These are phyloP conservation scores for Myzus persicae DNA, from an alignment of 1,140 invertebrate genomes.

Conservation along the genomic window DNA sequence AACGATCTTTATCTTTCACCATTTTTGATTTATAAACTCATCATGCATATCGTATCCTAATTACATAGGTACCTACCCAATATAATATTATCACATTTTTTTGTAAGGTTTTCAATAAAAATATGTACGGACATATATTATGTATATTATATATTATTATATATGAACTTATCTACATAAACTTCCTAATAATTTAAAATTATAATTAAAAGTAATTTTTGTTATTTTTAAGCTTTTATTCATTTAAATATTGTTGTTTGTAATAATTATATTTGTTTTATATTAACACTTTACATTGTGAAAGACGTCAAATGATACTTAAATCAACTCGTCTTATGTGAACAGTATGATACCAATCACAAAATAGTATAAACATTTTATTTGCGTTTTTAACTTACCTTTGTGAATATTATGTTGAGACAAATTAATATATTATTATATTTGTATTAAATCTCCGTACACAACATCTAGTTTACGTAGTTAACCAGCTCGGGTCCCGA, in stretches of 20 bases:
- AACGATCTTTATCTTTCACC: neutral
- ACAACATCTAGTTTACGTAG: neutral
- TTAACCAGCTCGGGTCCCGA: constrained; percentile 10
- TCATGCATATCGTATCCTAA: neutral
- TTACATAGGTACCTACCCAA: neutral
- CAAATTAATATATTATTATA: neutral
- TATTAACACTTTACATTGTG: no score
- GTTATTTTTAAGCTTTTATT: neutral
- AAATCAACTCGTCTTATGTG: no score
- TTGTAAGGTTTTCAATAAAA: no score
- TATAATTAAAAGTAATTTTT: no score
- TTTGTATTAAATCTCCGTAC: neutral
- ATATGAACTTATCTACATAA: neutral
- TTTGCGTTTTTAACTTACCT: neutral
- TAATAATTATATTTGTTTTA: no score
- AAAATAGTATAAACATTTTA: neutral
- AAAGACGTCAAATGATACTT: no score
- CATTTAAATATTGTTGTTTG: neutral
- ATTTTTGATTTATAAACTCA: neutral
- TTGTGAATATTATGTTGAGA: neutral
- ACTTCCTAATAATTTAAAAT: neutral
- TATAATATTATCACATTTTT: neutral
- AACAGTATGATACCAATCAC: neutral
- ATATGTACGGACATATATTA: no score
- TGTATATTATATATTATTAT: no score